These are phyloP conservation scores for Pterobdella sp. DNA, from an alignment of 2,888 invertebrate genomes.

Conservation along the genomic window DNA sequence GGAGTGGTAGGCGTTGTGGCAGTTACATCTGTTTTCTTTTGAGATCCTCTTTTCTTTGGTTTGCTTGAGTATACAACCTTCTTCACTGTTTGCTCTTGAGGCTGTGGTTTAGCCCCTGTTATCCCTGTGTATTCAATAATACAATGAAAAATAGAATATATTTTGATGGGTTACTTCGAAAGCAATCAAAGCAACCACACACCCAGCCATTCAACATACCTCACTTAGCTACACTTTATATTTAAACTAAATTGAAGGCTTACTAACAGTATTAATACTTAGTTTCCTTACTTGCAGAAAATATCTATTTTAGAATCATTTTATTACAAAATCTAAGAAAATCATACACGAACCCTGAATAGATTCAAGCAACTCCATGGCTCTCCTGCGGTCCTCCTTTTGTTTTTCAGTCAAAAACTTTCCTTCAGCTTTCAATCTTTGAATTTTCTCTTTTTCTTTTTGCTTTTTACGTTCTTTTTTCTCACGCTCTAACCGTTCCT, in stretches of 20 bases:
- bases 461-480: conserved; percentile 77
- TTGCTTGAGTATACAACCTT: conserved; percentile 45
- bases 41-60: conserved; percentile 40
- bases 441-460: conserved; percentile 84
- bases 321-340: neutral
- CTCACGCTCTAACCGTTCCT: conserved; percentile 72
- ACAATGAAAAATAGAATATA: neutral
- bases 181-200: neutral
- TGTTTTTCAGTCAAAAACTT: conserved; percentile 86
- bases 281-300: neutral
- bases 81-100: conserved; percentile 40
- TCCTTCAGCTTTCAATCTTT: conserved; percentile 88
- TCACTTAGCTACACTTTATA: too few species aligned
- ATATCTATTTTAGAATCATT: neutral
- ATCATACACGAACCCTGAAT: conserved; percentile 48
- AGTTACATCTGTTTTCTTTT: conserved; percentile 35
- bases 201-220: too few species aligned
- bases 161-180: neutral
- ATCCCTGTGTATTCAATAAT: neutral
- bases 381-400: conserved; percentile 74
- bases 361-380: conserved; percentile 78
- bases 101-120: neutral
- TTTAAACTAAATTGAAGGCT: too few species aligned
- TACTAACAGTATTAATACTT: neutral
- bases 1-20: neutral